phyloP scores from a whole-genome alignment of 2,797 vertebrate genomes.

The Myripristis jacobus region DNA sequence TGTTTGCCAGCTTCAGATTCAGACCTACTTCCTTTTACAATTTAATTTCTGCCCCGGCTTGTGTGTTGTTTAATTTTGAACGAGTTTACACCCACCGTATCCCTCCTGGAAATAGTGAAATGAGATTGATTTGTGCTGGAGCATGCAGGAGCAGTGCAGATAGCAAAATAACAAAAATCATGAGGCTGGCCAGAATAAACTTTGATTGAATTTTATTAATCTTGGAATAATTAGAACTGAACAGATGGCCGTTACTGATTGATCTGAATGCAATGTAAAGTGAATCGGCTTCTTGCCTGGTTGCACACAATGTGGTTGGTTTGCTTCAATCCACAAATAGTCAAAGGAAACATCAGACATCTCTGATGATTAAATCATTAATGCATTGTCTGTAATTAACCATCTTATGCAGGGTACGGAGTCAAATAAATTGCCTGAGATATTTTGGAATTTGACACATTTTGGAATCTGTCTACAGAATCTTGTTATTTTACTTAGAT shows the following conservation, averaged over 20 bases:
- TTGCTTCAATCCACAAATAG: conserved; percentile 25
- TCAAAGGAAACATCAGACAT: not conserved
- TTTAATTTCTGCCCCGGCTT: conserved; percentile 43
- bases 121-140: conserved; percentile 50
- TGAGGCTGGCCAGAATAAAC: conserved; percentile 11
- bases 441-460: no score
- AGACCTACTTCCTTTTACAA: conserved; percentile 24
- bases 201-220: conserved; percentile 64
- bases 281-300: conserved; percentile 28
- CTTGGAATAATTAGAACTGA: conserved; percentile 58
- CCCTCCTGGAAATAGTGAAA: conserved; percentile 47
- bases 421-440: no score
- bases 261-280: conserved; percentile 45
- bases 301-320: conserved; percentile 23
- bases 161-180: conserved; percentile 51
- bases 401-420: no score
- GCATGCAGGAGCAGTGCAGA: conserved; percentile 32
- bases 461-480: no score
- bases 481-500: no score
- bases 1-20: conserved; percentile 43
- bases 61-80: conserved; percentile 40
- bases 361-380: no score
- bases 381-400: no score
- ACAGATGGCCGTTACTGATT: conserved; percentile 61
- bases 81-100: conserved; percentile 32